phyloP scores from a whole-genome alignment of 1,140 invertebrate species.

The Drosophila arawakana region DNA sequence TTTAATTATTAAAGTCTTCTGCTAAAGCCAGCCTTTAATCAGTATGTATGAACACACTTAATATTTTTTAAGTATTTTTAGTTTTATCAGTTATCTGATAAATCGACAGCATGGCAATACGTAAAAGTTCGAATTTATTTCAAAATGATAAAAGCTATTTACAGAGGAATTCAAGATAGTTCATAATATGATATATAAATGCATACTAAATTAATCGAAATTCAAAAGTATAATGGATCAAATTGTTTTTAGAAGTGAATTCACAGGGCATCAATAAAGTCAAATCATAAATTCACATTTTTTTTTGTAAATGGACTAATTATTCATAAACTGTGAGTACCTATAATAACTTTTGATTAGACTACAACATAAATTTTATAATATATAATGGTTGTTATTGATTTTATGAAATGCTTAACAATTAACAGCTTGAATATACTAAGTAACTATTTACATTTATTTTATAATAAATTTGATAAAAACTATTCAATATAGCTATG shows the following conservation, averaged over 20 bases:
- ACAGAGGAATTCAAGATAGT: neutral
- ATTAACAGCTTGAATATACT: slow-evolving; percentile 2
- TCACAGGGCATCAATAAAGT: neutral
- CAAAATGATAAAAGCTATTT: neutral
- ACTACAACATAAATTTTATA: too few species aligned
- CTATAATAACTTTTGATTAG: too few species aligned
- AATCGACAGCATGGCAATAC: neutral
- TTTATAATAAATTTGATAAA: neutral
- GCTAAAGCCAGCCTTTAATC: neutral
- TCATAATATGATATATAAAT: neutral
- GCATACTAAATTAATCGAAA: neutral
- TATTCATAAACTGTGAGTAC: too few species aligned
- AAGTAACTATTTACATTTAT: slow-evolving; percentile 14
- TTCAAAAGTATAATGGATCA: neutral
- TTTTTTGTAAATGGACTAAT: too few species aligned
- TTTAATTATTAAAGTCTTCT: neutral
- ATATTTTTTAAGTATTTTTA: neutral
- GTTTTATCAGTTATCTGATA: neutral
- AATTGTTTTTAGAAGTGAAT: too few species aligned
- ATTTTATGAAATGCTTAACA: slow-evolving; percentile 1
- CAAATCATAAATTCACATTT: neutral
- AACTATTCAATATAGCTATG: slow-evolving; percentile 15
- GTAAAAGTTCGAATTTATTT: neutral
- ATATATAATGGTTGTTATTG: neutral
- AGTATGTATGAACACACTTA: neutral